Percentiles rank a stretch among this genome's conserved stretches.
These are phyloP conservation scores for Apotomis turbidana DNA, from an alignment of 2,888 invertebrate genomes.

Conservation along the genomic window DNA sequence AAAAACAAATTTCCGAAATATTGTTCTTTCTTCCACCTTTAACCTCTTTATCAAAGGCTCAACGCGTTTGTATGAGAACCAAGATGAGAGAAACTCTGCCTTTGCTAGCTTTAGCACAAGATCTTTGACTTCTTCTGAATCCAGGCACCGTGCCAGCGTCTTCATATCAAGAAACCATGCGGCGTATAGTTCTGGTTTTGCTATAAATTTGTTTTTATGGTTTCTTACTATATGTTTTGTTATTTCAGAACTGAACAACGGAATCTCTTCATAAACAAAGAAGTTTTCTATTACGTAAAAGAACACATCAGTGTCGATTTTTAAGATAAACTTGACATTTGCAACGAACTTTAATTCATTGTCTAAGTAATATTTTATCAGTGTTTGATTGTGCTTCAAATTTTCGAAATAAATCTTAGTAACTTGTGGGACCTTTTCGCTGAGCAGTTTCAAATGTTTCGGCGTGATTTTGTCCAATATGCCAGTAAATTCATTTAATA, in stretches of 20 bases:
- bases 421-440: conserved; percentile 57
- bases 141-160: conserved; percentile 56
- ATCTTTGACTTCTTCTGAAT: conserved; percentile 56
- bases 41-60: conserved; percentile 61
- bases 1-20: conserved; percentile 61
- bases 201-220: conserved; percentile 56
- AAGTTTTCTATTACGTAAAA: conserved; percentile 61
- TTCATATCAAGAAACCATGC: conserved; percentile 55
- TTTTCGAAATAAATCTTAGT: conserved; percentile 59
- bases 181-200: conserved; percentile 61
- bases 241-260: conserved; percentile 48
- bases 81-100: conserved; percentile 56
- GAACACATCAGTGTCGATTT: conserved; percentile 55
- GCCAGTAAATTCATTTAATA: conserved; percentile 51
- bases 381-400: conserved; percentile 48
- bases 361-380: conserved; percentile 48
- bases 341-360: conserved; percentile 51
- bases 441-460: conserved; percentile 57
- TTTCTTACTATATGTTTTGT: conserved; percentile 58
- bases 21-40: conserved; percentile 49
- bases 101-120: conserved; percentile 55
- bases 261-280: conserved; percentile 47
- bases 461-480: conserved; percentile 56
- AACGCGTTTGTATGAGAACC: conserved; percentile 59
- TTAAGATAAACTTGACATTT: conserved; percentile 57